Conservation (phyloP, 2,113 vertebrate species). For the Myiozetetes cayanensis region DNA sequence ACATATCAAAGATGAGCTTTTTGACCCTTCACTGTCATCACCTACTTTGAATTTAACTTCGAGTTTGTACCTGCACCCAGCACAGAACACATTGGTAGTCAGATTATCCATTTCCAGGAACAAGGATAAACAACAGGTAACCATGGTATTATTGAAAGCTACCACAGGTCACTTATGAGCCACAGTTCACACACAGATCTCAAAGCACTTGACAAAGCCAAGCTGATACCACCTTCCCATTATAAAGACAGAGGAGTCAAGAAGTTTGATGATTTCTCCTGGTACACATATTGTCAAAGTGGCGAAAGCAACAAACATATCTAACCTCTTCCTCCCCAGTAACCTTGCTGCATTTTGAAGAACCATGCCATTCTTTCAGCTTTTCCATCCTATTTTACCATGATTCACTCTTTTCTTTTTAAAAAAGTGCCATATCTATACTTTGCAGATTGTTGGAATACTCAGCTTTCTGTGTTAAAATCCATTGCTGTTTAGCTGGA, state of each 20-base stretch:
- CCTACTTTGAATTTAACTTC: background rate
- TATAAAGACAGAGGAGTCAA: background rate
- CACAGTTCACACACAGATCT: background rate
- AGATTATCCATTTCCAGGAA: background rate
- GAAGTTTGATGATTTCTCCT: background rate
- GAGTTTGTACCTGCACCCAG: background rate
- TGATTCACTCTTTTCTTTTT: background rate
- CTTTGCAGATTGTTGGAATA: background rate
- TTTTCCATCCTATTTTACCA: background rate
- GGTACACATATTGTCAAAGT: background rate
- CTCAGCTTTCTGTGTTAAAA: background rate
- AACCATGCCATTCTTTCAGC: background rate
- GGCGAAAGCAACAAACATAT: background rate
- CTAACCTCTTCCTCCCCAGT: background rate
- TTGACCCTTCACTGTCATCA: background rate
- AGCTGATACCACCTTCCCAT: background rate
- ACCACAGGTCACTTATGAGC: rapidly evolving
- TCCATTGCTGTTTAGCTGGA: background rate
- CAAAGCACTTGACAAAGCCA: background rate
- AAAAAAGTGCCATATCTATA: background rate
- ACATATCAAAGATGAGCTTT: rapidly evolving
- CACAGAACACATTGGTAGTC: background rate
- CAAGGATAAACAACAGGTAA: background rate
- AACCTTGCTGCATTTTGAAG: background rate
- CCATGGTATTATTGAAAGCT: background rate